Evolutionary conservation across 2,113 vertebrate species (phyloP).

Genomic region (Cyanoliseus patagonus): DNA sequence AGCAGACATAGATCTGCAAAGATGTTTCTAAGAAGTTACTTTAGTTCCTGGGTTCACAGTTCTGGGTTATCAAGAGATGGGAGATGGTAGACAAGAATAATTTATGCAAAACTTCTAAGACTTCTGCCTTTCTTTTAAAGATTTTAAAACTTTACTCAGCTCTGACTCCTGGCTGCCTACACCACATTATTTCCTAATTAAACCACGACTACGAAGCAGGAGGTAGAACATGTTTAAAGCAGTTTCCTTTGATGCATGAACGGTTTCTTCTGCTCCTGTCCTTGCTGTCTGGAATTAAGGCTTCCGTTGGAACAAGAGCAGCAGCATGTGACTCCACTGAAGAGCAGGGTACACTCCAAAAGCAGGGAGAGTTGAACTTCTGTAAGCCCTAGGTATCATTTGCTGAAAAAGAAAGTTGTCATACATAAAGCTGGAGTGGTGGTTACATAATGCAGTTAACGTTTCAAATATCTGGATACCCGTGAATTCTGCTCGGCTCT

Average conservation of each 20-base stretch:
- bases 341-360: background rate
- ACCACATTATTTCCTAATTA: conserved; percentile 55
- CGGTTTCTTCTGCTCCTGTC: background rate
- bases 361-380: background rate
- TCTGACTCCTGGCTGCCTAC: conserved; percentile 19
- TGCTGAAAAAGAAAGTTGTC: background rate
- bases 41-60: background rate
- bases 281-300: background rate
- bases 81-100: conserved; percentile 31
- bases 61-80: background rate
- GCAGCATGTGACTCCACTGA: background rate
- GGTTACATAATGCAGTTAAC: background rate
- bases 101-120: conserved; percentile 40
- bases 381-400: background rate
- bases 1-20: background rate
- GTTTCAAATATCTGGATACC: background rate
- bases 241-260: conserved; percentile 16
- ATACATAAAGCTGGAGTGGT: background rate
- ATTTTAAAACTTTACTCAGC: conserved; percentile 36
- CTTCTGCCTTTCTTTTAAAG: conserved; percentile 36
- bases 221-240: conserved; percentile 7
- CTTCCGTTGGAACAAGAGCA: background rate
- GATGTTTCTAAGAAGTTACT: background rate
- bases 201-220: background rate
- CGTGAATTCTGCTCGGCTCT: background rate